Percentiles rank a stretch among this genome's conserved stretches.
Conservation (phyloP, 2,888 invertebrate genomes). For the Eupithecia centaureata region DNA sequence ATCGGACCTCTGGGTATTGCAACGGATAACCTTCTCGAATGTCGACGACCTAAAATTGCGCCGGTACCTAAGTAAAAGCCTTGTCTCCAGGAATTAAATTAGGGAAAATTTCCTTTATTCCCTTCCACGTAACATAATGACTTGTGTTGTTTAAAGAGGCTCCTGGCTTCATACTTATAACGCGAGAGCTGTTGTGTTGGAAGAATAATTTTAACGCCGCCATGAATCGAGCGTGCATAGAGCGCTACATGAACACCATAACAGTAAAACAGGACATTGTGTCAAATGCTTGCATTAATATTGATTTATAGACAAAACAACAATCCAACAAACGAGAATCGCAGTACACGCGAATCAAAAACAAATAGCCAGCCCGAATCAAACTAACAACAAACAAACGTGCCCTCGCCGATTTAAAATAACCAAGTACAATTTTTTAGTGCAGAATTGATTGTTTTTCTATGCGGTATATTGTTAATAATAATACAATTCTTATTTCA, state of each 20-base stretch:
- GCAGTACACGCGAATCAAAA: constrained; percentile 30
- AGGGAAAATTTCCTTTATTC: constrained; percentile 55
- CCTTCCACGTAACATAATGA: constrained; percentile 51
- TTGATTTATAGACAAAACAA: constrained; percentile 33
- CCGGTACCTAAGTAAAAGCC: constrained; percentile 50
- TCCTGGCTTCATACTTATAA: constrained; percentile 39
- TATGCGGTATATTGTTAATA: too few species aligned
- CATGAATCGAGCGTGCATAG: constrained; percentile 20
- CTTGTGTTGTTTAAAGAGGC: constrained; percentile 54
- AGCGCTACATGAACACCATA: constrained; percentile 21
- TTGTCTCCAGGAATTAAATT: constrained; percentile 64
- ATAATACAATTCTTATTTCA: too few species aligned
- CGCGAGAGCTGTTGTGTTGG: constrained; percentile 23
- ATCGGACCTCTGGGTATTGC: constrained; percentile 32
- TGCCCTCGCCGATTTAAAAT: constrained; percentile 30
- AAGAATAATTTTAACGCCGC: constrained; percentile 25
- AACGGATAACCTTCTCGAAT: constrained; percentile 60
- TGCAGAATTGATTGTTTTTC: constrained; percentile 36
- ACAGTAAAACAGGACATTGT: constrained; percentile 32
- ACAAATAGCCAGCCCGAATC: constrained; percentile 32
- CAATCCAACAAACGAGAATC: constrained; percentile 13
- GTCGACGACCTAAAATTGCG: constrained; percentile 54
- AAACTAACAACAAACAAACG: constrained; percentile 40
- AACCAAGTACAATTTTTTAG: constrained; percentile 32
- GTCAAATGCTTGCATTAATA: constrained; percentile 33